phyloP scores from a whole-genome alignment of 1,140 invertebrate genomes.

The Melanaphis sacchari region DNA sequence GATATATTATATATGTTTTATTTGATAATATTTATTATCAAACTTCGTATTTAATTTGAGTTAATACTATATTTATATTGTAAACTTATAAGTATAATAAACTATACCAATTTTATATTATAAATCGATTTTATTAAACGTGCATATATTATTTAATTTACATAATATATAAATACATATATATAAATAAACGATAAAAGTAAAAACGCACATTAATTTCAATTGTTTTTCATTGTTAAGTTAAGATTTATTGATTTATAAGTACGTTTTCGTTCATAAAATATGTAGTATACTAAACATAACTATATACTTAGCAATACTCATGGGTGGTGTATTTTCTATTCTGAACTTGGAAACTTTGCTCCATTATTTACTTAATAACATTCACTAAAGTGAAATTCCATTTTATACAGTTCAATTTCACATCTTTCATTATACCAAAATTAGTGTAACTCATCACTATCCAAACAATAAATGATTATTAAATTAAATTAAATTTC shows the following conservation, averaged over 20 bases:
- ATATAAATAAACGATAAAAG: not conserved
- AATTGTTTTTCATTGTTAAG: not conserved
- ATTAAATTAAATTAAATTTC: not conserved
- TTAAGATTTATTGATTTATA: slow-evolving; percentile 16
- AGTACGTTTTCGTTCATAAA: not conserved
- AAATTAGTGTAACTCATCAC: not conserved
- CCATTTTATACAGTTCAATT: not conserved
- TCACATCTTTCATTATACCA: not conserved
- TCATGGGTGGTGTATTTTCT: not conserved
- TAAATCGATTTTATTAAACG: not conserved
- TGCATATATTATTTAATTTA: slow-evolving; percentile 15
- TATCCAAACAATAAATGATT: not conserved
- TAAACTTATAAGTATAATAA: not conserved
- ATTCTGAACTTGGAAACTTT: not conserved
- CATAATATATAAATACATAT: not conserved
- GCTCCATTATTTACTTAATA: not conserved
- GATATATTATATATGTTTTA: not conserved
- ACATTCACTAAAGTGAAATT: not conserved
- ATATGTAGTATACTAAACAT: slow-evolving; percentile 1
- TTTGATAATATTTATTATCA: not conserved
- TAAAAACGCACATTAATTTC: not conserved
- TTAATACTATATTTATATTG: not conserved
- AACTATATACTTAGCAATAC: not conserved
- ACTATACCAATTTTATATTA: not conserved
- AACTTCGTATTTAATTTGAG: not conserved